Evolutionary conservation across 2,113 vertebrate genomes (phyloP).

Genomic region (Hyperopisus bebe): DNA sequence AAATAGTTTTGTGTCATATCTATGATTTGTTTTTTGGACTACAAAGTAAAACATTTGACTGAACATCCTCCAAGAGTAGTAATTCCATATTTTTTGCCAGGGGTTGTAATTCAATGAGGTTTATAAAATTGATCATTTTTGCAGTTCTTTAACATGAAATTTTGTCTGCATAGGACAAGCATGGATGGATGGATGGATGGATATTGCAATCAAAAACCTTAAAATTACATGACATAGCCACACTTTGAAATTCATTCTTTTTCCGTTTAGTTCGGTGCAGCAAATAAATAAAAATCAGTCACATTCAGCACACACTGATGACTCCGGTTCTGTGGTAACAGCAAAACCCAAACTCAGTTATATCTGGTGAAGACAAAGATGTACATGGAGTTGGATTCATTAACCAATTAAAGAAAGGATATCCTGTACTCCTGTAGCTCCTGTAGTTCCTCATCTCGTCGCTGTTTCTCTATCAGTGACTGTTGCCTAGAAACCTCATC

Average conservation of each 20-base stretch:
- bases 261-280: background rate
- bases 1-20: too few species aligned
- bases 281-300: background rate
- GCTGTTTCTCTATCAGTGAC: constrained; percentile 85
- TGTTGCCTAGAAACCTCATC: constrained; percentile 96
- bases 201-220: background rate
- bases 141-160: background rate
- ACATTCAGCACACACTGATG: background rate
- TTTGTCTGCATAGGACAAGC: background rate
- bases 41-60: too few species aligned
- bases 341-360: background rate
- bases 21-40: too few species aligned
- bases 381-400: background rate
- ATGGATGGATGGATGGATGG: background rate
- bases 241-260: background rate
- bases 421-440: constrained; percentile 92
- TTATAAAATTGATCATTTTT: background rate
- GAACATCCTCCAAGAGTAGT: too few species aligned
- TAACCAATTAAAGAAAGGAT: constrained; percentile 69
- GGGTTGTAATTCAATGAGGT: background rate
- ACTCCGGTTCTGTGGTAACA: background rate
- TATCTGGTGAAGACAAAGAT: background rate
- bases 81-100: too few species aligned
- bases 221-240: background rate
- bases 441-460: constrained; percentile 84